Base-by-base conservation (phyloP, 2,113 vertebrate species). In the Scolopax mira region DNA sequence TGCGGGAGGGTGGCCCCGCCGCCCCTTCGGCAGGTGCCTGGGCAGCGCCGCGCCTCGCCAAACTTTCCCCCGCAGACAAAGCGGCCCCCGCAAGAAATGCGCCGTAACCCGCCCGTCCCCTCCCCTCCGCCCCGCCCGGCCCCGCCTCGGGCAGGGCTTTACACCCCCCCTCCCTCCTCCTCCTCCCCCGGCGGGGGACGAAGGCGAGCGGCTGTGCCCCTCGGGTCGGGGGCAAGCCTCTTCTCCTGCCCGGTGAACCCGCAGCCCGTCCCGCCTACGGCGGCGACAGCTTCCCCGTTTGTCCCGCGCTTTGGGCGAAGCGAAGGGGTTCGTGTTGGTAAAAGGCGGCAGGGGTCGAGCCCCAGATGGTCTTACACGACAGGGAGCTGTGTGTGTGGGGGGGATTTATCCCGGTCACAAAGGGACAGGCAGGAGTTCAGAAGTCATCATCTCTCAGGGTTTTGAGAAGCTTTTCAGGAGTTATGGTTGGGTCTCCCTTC, bases 61-160 rank as follows among this genome's bases (percentile, higher is more conserved):
- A 95, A 94, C 62, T 93, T 93, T 46, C 39, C 79, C 84, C 94
- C 87, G 13, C 88, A 93, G 62, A 95, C 94, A 93, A 93, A 93
- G 93, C 90, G 24, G 55, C 73, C 55, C 89, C 89, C 54, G 41
- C 71, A 52, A 46, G 67, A 73, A 79, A 66, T 18, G 89, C 67
- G 60, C 71, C 49, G 61, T 22, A 73, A 30, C 60, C 60, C 82
- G 85, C 79, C 88, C 86, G 30, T 27, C 49, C 49, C 49, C 49
- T 54, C 25, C 71, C 86, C 81, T 14, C 48, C 57, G 57, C 81
- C 62, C 41, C 74, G 55, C 79, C 85, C 85, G 41, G 49, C 70
- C 71, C 84, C 83, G 82, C 80, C 80, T 37, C 73, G 69, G 86
- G 90, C 94, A 79, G 87, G 39, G 71, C 82, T 12, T 60, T 13